Conservation (phyloP, 2,113 vertebrate species). For the Rhizomys pruinosus region DNA sequence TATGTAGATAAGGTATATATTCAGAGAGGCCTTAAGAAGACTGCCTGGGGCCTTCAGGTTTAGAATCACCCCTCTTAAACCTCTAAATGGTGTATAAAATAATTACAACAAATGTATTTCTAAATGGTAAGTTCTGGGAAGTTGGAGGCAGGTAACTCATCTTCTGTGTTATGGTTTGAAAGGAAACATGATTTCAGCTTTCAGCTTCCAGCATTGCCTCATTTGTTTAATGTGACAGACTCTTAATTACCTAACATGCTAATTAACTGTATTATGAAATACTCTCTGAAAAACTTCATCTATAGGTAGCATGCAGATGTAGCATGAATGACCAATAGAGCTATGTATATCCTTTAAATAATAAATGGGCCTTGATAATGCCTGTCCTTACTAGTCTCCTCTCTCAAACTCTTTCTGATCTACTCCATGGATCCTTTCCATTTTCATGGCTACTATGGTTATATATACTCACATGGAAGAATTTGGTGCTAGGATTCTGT, state of each 20-base stretch:
- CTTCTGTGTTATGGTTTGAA: constrained; percentile 14
- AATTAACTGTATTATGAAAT: constrained; percentile 70
- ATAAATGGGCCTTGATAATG: constrained; percentile 16
- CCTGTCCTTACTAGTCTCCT: not conserved
- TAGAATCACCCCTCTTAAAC: not conserved
- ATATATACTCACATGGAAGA: no score
- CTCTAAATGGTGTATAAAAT: not conserved
- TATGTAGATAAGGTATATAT: not conserved
- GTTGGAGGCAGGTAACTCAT: constrained; percentile 27
- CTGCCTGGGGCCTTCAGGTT: not conserved
- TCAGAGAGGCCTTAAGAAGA: not conserved
- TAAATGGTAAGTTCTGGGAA: constrained; percentile 19
- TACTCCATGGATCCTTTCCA: no score
- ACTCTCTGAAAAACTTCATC: constrained; percentile 34
- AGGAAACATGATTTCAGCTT: not conserved
- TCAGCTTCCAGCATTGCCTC: constrained; percentile 55
- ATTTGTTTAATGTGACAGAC: constrained; percentile 72
- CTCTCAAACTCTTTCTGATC: no score
- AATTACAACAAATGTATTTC: not conserved
- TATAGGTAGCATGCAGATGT: constrained; percentile 35
- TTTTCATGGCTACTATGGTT: no score
- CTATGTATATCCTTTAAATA: not conserved
- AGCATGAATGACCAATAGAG: constrained; percentile 34
- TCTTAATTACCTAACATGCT: constrained; percentile 70
- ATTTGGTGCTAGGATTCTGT: no score